Conservation (phyloP, 2,797 vertebrate species). For the Hyperoplus immaculatus region DNA sequence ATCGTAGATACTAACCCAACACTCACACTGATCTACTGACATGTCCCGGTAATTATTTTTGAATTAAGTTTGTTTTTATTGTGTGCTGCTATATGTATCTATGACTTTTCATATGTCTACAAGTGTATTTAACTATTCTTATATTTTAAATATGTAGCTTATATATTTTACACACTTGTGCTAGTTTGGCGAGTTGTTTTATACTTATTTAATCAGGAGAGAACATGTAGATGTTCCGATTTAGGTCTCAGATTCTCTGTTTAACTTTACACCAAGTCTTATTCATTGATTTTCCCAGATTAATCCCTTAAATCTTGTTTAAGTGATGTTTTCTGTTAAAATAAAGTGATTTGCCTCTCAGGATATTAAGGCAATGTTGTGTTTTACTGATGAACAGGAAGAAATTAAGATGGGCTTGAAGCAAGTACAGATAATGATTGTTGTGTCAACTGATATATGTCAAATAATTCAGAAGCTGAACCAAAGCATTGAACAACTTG, state of each 20-base stretch:
- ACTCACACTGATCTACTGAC: background rate
- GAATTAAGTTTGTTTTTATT: background rate
- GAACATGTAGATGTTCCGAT: background rate
- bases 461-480: too few species aligned
- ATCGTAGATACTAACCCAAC: background rate
- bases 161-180: background rate
- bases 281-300: background rate
- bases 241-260: background rate
- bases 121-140: background rate
- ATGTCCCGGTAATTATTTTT: slow-evolving; percentile 32
- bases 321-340: background rate
- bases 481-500: too few species aligned
- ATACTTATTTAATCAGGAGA: background rate
- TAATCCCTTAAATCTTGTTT: background rate
- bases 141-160: background rate
- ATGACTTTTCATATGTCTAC: background rate
- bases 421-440: too few species aligned
- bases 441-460: too few species aligned
- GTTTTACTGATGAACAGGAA: too few species aligned
- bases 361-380: too few species aligned
- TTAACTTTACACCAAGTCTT: background rate
- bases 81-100: background rate
- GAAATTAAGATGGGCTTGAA: too few species aligned
- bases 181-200: background rate
- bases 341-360: too few species aligned